A percentile compares a stretch with the other conserved stretches of the same genome.
phyloP scores from a whole-genome alignment of 2,113 vertebrate genomes.

The Beaufortia kweichowensis region DNA sequence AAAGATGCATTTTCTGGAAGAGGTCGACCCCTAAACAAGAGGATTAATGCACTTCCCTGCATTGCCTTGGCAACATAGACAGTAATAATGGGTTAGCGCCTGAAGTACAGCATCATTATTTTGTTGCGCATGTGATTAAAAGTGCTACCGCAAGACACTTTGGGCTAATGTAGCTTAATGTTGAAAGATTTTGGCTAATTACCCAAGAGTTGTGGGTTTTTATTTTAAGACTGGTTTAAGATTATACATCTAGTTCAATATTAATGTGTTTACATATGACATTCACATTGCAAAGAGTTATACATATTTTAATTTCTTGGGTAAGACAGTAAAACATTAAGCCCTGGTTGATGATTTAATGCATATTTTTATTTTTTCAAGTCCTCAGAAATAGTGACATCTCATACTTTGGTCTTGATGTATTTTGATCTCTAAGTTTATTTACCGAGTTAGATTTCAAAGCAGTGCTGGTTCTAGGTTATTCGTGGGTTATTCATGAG shows the following conservation, averaged over 20 bases:
- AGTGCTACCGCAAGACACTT: slow-evolving; percentile 13
- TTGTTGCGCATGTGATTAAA: slow-evolving; percentile 34
- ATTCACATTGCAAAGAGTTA: too few species aligned
- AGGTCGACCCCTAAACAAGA: slow-evolving; percentile 40
- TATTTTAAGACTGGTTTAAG: background rate
- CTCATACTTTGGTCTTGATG: too few species aligned
- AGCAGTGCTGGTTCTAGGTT: background rate
- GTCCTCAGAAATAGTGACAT: too few species aligned
- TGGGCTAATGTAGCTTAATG: slow-evolving; percentile 12
- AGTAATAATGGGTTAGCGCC: slow-evolving; percentile 52
- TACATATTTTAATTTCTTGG: too few species aligned
- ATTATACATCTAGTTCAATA: too few species aligned
- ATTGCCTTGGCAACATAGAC: slow-evolving; percentile 55
- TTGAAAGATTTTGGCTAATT: slow-evolving; percentile 14
- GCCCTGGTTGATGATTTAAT: too few species aligned
- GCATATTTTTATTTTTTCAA: too few species aligned
- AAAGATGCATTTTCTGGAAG: slow-evolving; percentile 33
- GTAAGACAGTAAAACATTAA: too few species aligned
- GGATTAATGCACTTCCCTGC: slow-evolving; percentile 24
- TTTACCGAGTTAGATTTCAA: background rate
- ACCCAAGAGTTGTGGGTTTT: slow-evolving; percentile 16
- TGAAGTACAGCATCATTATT: slow-evolving; percentile 39
- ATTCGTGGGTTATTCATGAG: background rate
- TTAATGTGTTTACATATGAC: too few species aligned
- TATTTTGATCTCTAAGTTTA: background rate